Evolutionary conservation across 1,140 invertebrate species (phyloP), one percentile per base, ranked within the genome.

Genomic region (Neelides sp.): DNA sequence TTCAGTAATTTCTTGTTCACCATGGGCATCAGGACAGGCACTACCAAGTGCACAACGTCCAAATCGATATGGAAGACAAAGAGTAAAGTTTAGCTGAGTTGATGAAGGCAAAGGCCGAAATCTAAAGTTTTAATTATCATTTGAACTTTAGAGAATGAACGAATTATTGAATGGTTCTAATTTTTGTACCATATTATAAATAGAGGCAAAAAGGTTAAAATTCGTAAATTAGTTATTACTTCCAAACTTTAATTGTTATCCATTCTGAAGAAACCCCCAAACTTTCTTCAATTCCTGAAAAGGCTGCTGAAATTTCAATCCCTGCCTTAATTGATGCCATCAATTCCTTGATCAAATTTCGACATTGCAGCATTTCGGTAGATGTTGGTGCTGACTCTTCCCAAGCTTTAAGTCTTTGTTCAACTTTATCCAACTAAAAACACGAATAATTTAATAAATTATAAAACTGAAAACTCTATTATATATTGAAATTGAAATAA

Each of bases 1-100:
- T 69, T 85, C 82, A 10, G 71, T 67, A 7, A 85, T 64, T 64
- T 85, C 83, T 43, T 79, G 78, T 45, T 71, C 63, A 13, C 79
- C 79, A 63, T 85, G 83, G 3, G 83, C 83, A 39, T 57, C 58
- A 2, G 58, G 52, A 48, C 58, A 61, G 34, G 55, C 55, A 49
- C 7, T 39, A 39, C 47, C 47, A 4, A 61, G 47, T n/a, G 54
- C 52, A 34, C 58, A 61, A 50, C 55, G 58, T 15, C 58, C 58
- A 55, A 55, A 61, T 3, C 58, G 37, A 50, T 55, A 55, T 28
- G 52, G 58, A 12, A 61, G 44, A 42, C 58, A 61, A 2, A 61
- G 47, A n/a, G 53, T 50, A 26, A 61, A 57, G 3, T n/a, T n/a
- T n/a, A n/a, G n/a, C n/a, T n/a, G n/a, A n/a, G n/a, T n/a, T n/a